Evolutionary conservation across 2,797 vertebrate species (phyloP).

Genomic region (Poecilia gillii): DNA sequence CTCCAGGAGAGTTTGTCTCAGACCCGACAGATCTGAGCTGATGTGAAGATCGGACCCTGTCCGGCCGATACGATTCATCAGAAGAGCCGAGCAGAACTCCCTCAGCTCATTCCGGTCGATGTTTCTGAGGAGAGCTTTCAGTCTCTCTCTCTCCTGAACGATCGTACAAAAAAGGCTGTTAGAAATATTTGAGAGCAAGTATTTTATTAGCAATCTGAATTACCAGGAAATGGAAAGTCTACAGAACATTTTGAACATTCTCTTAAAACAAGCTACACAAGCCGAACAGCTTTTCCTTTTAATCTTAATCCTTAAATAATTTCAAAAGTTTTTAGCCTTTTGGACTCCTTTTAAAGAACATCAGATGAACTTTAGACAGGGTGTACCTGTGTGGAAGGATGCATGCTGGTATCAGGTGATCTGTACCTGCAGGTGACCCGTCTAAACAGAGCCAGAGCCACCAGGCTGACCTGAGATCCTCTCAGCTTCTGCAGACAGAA

Average conservation of each 20-base stretch:
- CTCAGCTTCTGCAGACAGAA: conserved; percentile 50
- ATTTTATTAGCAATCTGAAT: not conserved
- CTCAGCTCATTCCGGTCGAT: conserved; percentile 17
- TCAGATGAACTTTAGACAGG: not conserved
- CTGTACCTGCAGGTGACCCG: conserved; percentile 68
- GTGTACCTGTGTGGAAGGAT: conserved; percentile 62
- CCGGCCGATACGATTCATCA: conserved; percentile 61
- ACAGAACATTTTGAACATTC: not conserved
- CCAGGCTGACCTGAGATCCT: conserved; percentile 26
- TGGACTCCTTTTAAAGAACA: not conserved
- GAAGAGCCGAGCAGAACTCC: conserved; percentile 69
- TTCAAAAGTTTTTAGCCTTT: not conserved
- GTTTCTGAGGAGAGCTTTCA: conserved; percentile 56
- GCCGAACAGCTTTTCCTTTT: not conserved
- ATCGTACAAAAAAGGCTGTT: not conserved
- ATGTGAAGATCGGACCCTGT: conserved; percentile 36
- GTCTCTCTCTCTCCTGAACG: conserved; percentile 43
- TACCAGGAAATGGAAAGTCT: not conserved
- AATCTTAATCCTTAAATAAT: not conserved
- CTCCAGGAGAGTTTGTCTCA: conserved; percentile 69
- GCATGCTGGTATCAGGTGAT: conserved; percentile 34
- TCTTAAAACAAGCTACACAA: not conserved
- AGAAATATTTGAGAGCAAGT: not conserved
- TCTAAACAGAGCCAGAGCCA: conserved; percentile 75
- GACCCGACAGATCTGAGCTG: conserved; percentile 5